phyloP scores from a whole-genome alignment of 2,113 vertebrate species.

The Tetraodon nigroviridis region DNA sequence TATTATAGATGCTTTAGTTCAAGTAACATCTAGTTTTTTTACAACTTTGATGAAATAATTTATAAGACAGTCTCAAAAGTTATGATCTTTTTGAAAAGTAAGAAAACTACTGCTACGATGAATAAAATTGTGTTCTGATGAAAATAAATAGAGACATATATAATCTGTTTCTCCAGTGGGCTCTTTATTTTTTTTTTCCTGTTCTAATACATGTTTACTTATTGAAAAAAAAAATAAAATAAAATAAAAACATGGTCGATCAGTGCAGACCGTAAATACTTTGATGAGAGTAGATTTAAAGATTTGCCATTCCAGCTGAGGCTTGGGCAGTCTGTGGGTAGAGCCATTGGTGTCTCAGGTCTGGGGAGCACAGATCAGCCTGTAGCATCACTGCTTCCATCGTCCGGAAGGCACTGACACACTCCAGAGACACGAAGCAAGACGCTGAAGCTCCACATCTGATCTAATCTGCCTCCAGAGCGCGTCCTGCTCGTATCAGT shows the following conservation, averaged over 20 bases:
- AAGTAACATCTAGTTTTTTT: conserved; percentile 82
- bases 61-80: conserved; percentile 79
- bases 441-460: no score
- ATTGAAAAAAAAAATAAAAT: not conserved
- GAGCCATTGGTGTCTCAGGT: no score
- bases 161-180: conserved; percentile 64
- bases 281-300: no score
- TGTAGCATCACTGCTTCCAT: no score
- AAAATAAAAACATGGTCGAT: not conserved
- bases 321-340: no score
- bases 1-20: conserved; percentile 83
- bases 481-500: no score
- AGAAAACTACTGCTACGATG: conserved; percentile 77
- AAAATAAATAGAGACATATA: conserved; percentile 79
- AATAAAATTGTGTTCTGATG: conserved; percentile 80
- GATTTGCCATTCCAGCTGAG: no score
- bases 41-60: conserved; percentile 84
- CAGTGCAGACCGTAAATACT: no score
- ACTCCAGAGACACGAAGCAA: no score
- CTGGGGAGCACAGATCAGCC: no score
- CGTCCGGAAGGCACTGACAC: no score
- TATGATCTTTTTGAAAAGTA: conserved; percentile 78
- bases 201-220: conserved; percentile 3
- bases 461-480: no score
- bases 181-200: conserved; percentile 29